phyloP scores from a whole-genome alignment of 2,888 invertebrate species.

The Lithosia quadra region DNA sequence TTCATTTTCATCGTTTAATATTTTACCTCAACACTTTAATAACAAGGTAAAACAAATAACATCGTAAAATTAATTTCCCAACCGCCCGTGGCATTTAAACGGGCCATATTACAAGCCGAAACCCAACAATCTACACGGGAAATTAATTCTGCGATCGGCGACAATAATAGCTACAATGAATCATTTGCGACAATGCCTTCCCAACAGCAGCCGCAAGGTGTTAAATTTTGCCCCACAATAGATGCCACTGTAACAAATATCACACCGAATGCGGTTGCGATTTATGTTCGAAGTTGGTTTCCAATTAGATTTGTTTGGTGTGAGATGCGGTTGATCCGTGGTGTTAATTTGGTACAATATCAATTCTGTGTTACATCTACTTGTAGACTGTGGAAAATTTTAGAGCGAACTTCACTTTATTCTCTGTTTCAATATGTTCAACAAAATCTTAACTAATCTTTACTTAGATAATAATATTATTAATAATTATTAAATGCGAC shows the following conservation, averaged over 20 bases:
- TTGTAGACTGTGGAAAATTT: neutral
- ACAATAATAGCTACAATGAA: constrained; percentile 81
- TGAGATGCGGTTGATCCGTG: constrained; percentile 29
- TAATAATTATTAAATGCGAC: too few relatives aligned
- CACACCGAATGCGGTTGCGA: constrained; percentile 61
- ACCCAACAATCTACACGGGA: constrained; percentile 68
- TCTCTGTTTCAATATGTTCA: too few relatives aligned
- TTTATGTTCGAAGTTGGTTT: constrained; percentile 80
- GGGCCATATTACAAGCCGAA: constrained; percentile 63
- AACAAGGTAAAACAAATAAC: constrained; percentile 60
- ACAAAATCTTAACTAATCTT: too few relatives aligned
- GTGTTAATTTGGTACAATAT: constrained; percentile 4
- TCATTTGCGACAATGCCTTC: constrained; percentile 74
- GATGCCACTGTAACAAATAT: constrained; percentile 65
- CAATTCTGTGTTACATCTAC: neutral
- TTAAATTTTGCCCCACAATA: constrained; percentile 76
- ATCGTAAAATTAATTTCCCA: constrained; percentile 66
- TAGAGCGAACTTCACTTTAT: too few relatives aligned
- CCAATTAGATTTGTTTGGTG: constrained; percentile 74
- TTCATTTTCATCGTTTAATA: neutral
- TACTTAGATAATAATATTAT: too few relatives aligned
- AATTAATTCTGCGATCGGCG: constrained; percentile 82
- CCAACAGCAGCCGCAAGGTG: constrained; percentile 70
- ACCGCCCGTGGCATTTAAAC: constrained; percentile 70
- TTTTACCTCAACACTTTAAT: constrained; percentile 50